phyloP scores from a whole-genome alignment of 2,113 vertebrate species.

The Oreochromis niloticus region DNA sequence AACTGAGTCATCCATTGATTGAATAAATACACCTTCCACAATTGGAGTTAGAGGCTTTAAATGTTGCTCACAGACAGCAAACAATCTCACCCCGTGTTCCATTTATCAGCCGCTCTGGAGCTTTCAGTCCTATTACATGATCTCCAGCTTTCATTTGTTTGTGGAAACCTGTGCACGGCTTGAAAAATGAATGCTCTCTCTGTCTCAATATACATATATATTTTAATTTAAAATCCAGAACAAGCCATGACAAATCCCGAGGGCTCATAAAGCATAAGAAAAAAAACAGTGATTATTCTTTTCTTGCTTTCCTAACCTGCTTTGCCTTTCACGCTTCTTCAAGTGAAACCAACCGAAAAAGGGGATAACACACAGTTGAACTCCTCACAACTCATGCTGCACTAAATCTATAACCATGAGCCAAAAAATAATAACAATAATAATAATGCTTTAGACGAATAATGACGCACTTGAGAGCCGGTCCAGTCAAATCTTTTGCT shows the following conservation, averaged over 20 bases:
- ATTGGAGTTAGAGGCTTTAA: not conserved
- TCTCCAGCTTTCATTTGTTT: not conserved
- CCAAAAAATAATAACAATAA: not conserved
- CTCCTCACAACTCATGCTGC: not conserved
- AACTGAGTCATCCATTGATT: not conserved
- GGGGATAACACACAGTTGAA: not conserved
- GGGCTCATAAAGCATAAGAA: not conserved
- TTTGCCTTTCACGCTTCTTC: not conserved
- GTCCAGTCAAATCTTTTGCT: not conserved
- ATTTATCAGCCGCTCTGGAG: not conserved
- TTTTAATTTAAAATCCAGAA: not conserved
- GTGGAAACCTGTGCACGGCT: not conserved
- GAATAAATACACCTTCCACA: not conserved
- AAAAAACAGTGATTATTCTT: not conserved
- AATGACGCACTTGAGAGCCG: not conserved
- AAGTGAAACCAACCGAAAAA: not conserved
- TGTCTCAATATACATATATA: not conserved
- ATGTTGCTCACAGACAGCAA: not conserved
- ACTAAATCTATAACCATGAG: not conserved
- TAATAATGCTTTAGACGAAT: not conserved
- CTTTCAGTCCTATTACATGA: not conserved
- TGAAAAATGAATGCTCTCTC: not conserved
- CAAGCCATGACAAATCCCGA: not conserved
- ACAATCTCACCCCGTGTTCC: not conserved
- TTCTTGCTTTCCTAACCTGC: not conserved